Evolutionary conservation across 2,113 vertebrate genomes (phyloP), one percentile per base, ranked within the genome.

Genomic region (Megaleporinus macrocephalus): DNA sequence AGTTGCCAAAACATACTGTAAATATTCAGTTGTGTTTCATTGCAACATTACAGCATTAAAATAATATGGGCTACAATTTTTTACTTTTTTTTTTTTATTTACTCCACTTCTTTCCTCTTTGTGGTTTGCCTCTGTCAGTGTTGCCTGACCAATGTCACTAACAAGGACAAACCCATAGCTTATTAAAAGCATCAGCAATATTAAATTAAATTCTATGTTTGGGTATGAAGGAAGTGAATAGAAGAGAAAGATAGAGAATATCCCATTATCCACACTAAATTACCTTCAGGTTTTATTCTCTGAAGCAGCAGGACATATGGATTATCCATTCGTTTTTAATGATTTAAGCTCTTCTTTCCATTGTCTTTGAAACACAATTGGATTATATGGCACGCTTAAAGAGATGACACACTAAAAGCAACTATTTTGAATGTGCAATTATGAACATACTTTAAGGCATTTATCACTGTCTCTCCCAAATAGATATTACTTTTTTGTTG

Each of bases 211-310:
- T 47, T 70, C 59, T 2, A 69, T 78, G 55, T 72, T 66, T 33
- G 30, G 57, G 57, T 66, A 65, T 71, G 36, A 53, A 68, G 44
- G 69, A 53, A 61, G 59, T 71, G 30, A 20, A 63, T 33, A 47
- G 71, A 53, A 24, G 41, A 41, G 53, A 14, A 26, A 76, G 55
- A 53, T 20, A 36, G 7, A 70, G 68, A 49, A 26, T 63, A 61
- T 72, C 80, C 73, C 41, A 69, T 82, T 82, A 82, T 77, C 36
- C 73, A 76, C 73, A 76, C 72, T 59, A 65, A 82, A 82, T 75
- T 82, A 22, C 44, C 73, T 68, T 82, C 68, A 75, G 68, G 62
- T 70, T 82, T 69, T 16, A 76, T 27, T 41, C 72, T 10, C 5
- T 57, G 61, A 15, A 76, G 66, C 62, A 41, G 53, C 29, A 5